phyloP scores from a whole-genome alignment of 2,113 vertebrate species.

The Platichthys flesus region DNA sequence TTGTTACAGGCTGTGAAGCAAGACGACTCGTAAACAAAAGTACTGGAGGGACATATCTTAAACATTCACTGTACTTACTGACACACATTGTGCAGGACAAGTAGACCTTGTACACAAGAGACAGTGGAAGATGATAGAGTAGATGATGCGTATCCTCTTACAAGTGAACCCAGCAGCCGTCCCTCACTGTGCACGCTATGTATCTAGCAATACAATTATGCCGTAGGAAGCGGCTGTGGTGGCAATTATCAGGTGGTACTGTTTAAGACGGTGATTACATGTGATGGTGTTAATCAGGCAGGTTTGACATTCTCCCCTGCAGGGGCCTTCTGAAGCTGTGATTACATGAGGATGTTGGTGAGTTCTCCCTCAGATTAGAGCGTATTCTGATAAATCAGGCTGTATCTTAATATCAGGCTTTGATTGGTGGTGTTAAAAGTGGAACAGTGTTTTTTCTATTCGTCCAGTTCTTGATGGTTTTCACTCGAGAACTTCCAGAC shows the following conservation, averaged over 20 bases:
- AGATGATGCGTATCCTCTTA: slow-evolving; percentile 15
- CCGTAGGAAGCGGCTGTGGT: not conserved
- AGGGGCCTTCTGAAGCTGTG: not conserved
- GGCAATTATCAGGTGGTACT: slow-evolving; percentile 25
- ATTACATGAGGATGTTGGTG: not conserved
- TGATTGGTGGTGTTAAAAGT: not conserved
- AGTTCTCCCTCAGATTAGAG: not conserved
- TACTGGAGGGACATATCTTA: not conserved
- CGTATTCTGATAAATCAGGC: slow-evolving; percentile 8
- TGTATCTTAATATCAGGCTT: not conserved
- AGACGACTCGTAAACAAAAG: slow-evolving; percentile 1
- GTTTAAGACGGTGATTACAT: slow-evolving; percentile 8
- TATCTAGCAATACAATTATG: not conserved
- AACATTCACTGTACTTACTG: not conserved
- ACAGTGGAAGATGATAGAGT: not conserved
- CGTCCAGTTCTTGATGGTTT: not conserved
- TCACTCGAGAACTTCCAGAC: not conserved
- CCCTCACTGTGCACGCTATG: not conserved
- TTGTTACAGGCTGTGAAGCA: not conserved
- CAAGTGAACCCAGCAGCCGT: not conserved
- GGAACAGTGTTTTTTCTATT: not conserved
- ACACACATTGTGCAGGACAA: not conserved
- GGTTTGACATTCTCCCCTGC: not conserved
- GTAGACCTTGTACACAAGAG: not conserved
- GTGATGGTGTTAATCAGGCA: slow-evolving; percentile 6